A percentile compares a stretch with the other conserved stretches of the same genome.
These are phyloP conservation scores for Hyperoplus immaculatus DNA, from an alignment of 2,797 vertebrate genomes.

Conservation along the genomic window DNA sequence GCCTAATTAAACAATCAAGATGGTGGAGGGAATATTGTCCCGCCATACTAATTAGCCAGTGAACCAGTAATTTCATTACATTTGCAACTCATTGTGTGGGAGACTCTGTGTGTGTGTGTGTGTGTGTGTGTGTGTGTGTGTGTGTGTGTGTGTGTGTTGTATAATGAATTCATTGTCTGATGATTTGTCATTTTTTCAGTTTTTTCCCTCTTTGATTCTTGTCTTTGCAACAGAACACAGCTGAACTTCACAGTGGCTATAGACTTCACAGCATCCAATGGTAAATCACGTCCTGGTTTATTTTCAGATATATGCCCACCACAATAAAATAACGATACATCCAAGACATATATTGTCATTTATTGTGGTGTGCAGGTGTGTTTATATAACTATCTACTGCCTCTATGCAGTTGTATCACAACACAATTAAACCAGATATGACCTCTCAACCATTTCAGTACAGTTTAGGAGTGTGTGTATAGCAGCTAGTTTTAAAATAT, in stretches of 20 bases:
- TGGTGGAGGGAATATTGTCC: constrained; percentile 29
- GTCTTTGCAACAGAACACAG: constrained; percentile 89
- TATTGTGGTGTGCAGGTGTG: too few species aligned
- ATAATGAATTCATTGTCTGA: constrained; percentile 1
- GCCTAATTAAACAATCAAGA: constrained; percentile 55
- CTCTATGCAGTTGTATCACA: background rate
- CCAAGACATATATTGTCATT: background rate
- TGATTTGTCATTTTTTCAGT: constrained; percentile 15
- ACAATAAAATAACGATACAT: too few species aligned
- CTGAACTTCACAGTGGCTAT: constrained; percentile 98
- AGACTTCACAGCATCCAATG: constrained; percentile 98
- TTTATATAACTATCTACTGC: too few species aligned
- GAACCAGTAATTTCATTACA: constrained; percentile 36
- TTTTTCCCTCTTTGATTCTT: constrained; percentile 6
- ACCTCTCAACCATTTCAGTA: background rate
- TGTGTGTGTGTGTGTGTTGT: constrained; percentile 16
- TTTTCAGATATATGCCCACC: background rate
- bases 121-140: too few species aligned
- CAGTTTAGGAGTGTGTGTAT: background rate
- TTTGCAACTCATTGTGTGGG: background rate
- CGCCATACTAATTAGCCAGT: constrained; percentile 45
- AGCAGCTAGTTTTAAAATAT: background rate
- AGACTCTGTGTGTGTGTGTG: too few species aligned
- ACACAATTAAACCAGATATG: background rate
- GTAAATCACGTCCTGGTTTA: constrained; percentile 79